A percentile compares a stretch with the other conserved stretches of the same genome.
phyloP scores from a whole-genome alignment of 2,888 invertebrate species.

The Oxystoma pomonae region DNA sequence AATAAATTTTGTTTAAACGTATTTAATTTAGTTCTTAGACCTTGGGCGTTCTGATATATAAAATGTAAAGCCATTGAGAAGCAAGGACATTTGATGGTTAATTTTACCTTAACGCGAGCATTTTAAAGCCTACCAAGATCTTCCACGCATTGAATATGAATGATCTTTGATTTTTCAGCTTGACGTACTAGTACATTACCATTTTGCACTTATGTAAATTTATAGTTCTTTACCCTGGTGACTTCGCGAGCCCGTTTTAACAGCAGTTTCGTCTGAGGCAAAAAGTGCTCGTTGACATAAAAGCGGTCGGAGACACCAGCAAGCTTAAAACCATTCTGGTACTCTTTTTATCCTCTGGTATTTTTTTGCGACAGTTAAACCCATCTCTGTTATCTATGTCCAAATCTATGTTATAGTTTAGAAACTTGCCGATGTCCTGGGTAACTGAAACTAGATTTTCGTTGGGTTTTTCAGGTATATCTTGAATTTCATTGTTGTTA shows the following conservation, averaged over 20 bases:
- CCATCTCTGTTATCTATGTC: too few species aligned
- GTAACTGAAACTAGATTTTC: not conserved
- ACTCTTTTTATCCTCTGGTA: too few species aligned
- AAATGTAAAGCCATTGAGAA: not conserved
- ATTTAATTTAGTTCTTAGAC: not conserved
- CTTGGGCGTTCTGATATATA: not conserved
- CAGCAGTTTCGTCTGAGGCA: constrained; percentile 11
- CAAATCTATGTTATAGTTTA: not conserved
- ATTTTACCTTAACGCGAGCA: too few species aligned
- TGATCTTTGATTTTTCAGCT: constrained; percentile 12
- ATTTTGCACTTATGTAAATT: constrained; percentile 16
- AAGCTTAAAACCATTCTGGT: constrained; percentile 14
- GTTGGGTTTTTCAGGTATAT: not conserved
- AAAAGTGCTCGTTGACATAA: constrained; percentile 17
- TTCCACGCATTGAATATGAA: constrained; percentile 5
- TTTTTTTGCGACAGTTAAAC: too few species aligned
- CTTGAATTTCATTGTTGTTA: constrained; percentile 6
- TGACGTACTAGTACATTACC: constrained; percentile 14
- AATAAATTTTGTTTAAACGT: constrained; percentile 8
- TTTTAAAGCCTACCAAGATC: constrained; percentile 12
- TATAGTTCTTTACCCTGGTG: constrained; percentile 9
- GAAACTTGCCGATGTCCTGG: constrained; percentile 3
- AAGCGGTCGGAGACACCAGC: constrained; percentile 10
- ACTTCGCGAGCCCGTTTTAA: constrained; percentile 10
- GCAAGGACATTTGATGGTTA: too few species aligned